phyloP scores from a whole-genome alignment of 2,888 invertebrate genomes.

The Xestobium rufovillosum region DNA sequence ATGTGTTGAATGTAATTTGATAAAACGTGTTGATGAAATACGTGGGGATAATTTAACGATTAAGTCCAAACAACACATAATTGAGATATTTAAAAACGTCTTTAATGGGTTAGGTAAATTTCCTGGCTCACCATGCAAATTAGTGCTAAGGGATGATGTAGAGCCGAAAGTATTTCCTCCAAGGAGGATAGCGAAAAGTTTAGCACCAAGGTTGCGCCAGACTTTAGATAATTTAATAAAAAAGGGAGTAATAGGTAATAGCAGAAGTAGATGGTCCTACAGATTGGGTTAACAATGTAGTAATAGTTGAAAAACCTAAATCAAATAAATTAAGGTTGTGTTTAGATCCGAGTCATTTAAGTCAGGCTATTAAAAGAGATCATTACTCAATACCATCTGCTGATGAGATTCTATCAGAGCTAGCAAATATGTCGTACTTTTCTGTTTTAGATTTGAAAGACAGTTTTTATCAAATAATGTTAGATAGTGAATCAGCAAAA shows the following conservation, averaged over 20 bases:
- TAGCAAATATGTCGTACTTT: slow-evolving; percentile 7
- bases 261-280: slow-evolving; percentile 6
- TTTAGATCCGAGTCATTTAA: slow-evolving; percentile 10
- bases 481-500: slow-evolving; percentile 7
- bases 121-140: slow-evolving; percentile 6
- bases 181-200: slow-evolving; percentile 7
- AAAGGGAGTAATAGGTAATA: slow-evolving; percentile 6
- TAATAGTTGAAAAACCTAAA: slow-evolving; percentile 11
- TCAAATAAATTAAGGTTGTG: slow-evolving; percentile 7
- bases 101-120: slow-evolving; percentile 9
- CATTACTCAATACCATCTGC: slow-evolving; percentile 10
- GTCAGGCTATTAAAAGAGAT: slow-evolving; percentile 9
- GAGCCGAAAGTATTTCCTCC: slow-evolving; percentile 6
- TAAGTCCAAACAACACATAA: slow-evolving; percentile 1
- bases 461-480: slow-evolving; percentile 11
- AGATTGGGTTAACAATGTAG: slow-evolving; percentile 11
- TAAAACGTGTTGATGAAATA: not conserved
- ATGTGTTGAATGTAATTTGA: not conserved
- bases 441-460: slow-evolving; percentile 11
- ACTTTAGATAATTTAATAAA: slow-evolving; percentile 5
- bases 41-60: not conserved
- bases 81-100: slow-evolving; percentile 4
- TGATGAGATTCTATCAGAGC: slow-evolving; percentile 9
- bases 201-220: slow-evolving; percentile 7
- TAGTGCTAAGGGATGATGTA: slow-evolving; percentile 7